Base-by-base conservation (phyloP, 2,113 vertebrate genomes). In the Psilopogon haemacephalus region DNA sequence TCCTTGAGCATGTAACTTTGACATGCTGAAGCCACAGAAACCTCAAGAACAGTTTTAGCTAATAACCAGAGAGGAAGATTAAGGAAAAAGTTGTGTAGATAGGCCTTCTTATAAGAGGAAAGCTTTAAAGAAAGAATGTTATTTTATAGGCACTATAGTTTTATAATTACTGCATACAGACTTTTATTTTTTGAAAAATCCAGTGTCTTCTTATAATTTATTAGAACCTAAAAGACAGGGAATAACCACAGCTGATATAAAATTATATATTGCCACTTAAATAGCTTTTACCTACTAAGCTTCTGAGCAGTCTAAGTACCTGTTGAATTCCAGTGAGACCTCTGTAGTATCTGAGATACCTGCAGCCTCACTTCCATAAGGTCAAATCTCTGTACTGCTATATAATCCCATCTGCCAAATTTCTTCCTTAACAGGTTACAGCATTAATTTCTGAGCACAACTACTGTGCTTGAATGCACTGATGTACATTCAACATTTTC, bases 401-500 rank as follows among this genome's bases (percentile, higher is more conserved):
- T 14, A 3, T 40, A 65, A 76, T 8, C 1, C 1, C 2, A 17
- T 73, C 19, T 77, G 28, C 7, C 19, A 63, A 63, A 50, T 55
- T 55, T 86, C 18, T 55, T 85, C 24, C 8, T 33, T 59, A 70
- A 60, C 12, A 78, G 37, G 16, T 21, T 62, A 44, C 32, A 28
- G 3, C 27, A 56, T 14, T 56, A 12, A 59, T 84, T 86, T 84
- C 42, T 60, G 16, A 78, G 19, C 15, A 38, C 5, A 68, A 17
- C 32, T 50, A 27, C 9, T 8, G 3, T 26, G 19, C 11, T 72
- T 63, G 24, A 81, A 54, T 69, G 17, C 27, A 52, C 44, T 44
- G 15, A 7, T 33, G 11, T 18, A 56, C 1, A 38, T 59, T 56
- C 9, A 70, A 30, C 0, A 1, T 21, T 12, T 54, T 17, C 42